Base-by-base conservation (phyloP, 2,888 invertebrate genomes). In the Creontiades dilutus region DNA sequence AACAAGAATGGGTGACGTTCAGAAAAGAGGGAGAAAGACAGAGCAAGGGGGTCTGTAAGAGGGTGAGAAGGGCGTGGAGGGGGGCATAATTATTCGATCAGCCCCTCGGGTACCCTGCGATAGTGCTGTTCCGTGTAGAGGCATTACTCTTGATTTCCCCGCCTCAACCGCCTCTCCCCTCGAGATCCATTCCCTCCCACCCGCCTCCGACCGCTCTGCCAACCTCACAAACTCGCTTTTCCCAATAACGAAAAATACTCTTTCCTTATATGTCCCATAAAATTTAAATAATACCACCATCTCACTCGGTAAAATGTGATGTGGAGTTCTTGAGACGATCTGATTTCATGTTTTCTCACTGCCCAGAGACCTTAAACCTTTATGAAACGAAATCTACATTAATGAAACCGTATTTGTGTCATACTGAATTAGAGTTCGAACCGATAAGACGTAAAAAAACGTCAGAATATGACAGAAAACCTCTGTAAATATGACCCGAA, bases 21-120 rank as follows among this genome's bases (percentile, higher is more conserved):
- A 55, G 89, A 75, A 75, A 76, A n/a, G 85, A 55, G 85, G 27
- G 76, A 55, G 76, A 85, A 94, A 94, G 94, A 94, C 94, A 92
- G 93, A 92, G 93, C 92, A 78, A 55, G 88, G 68, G 76, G 57
- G 86, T 55, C 11, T 27, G 7, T 27, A 37, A 37, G 85, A 48
- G 86, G 48, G 68, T 19, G 89, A 27, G 55, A 78, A 90, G 89
- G 89, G 68, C 90, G 57, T 80, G 76, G 14, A 82, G 28, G 76
- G 78, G 89, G 80, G 91, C 89, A 91, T 91, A 91, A 91, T 91
- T 91, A 91, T 91, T 91, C 90, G 90, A 91, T 91, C 90, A 90
- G 90, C 89, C 92, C 90, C 91, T 46, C 27, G 85, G 92, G 91
- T 91, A 91, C 90, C 88, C 90, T 52, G 91, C 91, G 91, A 92